phyloP scores from a whole-genome alignment of 1,140 invertebrate species.

The Scaptomyza hsui region DNA sequence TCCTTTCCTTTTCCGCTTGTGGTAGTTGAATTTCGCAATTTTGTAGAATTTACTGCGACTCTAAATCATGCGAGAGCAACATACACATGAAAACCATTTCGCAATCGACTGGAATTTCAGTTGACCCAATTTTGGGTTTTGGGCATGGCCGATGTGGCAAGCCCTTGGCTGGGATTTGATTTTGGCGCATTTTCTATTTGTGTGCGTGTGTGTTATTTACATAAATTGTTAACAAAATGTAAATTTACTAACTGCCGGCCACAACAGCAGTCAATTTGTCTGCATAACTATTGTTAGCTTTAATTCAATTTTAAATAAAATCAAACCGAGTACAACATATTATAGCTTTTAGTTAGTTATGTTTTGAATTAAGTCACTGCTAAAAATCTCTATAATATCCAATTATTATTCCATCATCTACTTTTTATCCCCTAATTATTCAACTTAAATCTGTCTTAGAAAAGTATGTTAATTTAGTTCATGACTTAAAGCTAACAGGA shows the following conservation, averaged over 20 bases:
- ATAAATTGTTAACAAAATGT: constrained; percentile 29
- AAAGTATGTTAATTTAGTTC: too few species aligned
- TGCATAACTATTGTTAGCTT: too few species aligned
- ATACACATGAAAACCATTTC: not conserved
- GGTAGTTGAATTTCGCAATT: not conserved
- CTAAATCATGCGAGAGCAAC: constrained; percentile 12
- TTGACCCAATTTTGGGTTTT: constrained; percentile 27
- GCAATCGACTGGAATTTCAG: constrained; percentile 2
- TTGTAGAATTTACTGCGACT: constrained; percentile 12
- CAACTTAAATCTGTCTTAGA: too few species aligned
- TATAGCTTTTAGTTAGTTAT: too few species aligned
- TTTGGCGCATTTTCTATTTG: constrained; percentile 19
- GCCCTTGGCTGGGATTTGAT: constrained; percentile 5
- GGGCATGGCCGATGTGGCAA: not conserved
- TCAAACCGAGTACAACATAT: too few species aligned
- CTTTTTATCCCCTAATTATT: too few species aligned
- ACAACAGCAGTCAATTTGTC: not conserved
- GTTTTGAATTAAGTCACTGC: too few species aligned
- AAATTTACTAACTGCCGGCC: constrained; percentile 23
- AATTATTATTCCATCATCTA: too few species aligned
- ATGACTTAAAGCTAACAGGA: too few species aligned
- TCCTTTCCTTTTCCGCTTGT: not conserved
- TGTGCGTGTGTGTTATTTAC: constrained; percentile 11
- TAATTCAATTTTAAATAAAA: too few species aligned
- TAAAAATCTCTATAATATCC: too few species aligned